Conservation (phyloP, 1,140 invertebrate genomes). For the Drusus annulatus region DNA sequence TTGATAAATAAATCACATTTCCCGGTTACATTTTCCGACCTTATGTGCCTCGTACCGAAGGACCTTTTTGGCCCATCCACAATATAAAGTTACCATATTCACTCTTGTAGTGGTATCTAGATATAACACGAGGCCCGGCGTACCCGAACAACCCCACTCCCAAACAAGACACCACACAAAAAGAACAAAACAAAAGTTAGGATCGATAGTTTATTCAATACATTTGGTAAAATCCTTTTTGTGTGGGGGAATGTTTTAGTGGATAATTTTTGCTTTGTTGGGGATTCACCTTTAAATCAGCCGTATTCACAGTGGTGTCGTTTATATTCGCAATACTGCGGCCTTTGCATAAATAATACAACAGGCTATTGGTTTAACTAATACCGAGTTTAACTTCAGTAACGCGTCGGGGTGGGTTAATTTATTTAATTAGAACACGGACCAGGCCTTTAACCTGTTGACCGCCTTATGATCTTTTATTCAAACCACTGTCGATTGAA, state of each 20-base stretch:
- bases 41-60: slow-evolving; percentile 28
- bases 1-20: slow-evolving; percentile 60
- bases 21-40: slow-evolving; percentile 47
- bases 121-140: background rate
- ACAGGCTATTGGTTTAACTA: slow-evolving; percentile 44
- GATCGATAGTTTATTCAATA: background rate
- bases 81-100: slow-evolving; percentile 42
- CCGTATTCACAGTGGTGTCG: slow-evolving; percentile 35
- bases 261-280: background rate
- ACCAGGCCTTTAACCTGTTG: slow-evolving; percentile 56
- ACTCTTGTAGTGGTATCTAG: slow-evolving; percentile 2
- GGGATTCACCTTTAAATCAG: slow-evolving; percentile 13
- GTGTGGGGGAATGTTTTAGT: background rate
- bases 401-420: slow-evolving; percentile 44
- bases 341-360: slow-evolving; percentile 53
- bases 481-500: slow-evolving; percentile 6
- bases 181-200: background rate
- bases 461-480: slow-evolving; percentile 46
- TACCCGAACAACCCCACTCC: background rate
- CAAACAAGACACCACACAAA: background rate
- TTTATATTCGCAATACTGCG: slow-evolving; percentile 37
- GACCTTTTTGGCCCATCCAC: slow-evolving; percentile 30
- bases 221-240: background rate
- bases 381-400: slow-evolving; percentile 45
- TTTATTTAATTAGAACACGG: slow-evolving; percentile 53